Conservation (phyloP, 2,888 invertebrate genomes). For the Cephus nigrinus region DNA sequence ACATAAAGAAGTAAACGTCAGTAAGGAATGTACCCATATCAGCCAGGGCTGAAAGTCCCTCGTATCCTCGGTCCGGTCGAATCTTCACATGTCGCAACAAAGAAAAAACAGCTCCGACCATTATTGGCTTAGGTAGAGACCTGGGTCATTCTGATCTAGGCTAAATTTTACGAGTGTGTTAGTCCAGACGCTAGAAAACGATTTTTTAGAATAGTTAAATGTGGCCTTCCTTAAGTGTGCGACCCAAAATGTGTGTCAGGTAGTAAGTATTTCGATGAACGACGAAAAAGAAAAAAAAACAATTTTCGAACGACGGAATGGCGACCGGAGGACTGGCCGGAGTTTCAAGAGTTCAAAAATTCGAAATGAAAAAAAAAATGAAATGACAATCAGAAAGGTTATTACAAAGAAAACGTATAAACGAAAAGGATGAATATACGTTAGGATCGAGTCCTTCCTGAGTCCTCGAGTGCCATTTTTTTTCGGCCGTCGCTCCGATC, state of each 20-base stretch:
- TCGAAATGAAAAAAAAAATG: no score
- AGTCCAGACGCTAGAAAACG: constrained; percentile 52
- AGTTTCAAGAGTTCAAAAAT: no score
- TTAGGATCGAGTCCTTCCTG: no score
- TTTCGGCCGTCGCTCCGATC: constrained; percentile 9
- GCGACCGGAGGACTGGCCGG: no score
- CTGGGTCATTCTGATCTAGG: constrained; percentile 20
- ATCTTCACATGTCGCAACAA: constrained; percentile 15
- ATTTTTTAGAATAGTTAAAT: constrained; percentile 64
- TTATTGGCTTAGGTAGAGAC: constrained; percentile 32
- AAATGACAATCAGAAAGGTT: no score
- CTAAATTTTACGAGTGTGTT: constrained; percentile 40
- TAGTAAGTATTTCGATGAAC: constrained; percentile 16
- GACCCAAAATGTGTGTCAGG: constrained; percentile 49
- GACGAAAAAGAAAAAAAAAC: neutral
- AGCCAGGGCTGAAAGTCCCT: no score
- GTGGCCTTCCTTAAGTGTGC: constrained; percentile 64
- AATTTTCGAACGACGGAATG: no score
- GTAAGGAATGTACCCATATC: no score
- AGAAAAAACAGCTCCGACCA: constrained; percentile 25
- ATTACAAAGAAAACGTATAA: neutral
- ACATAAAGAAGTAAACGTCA: no score
- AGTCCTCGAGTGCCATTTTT: neutral
- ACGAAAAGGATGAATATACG: neutral
- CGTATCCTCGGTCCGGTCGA: constrained; percentile 4